Evolutionary conservation across 2,888 invertebrate genomes (phyloP), one percentile per base, ranked within the genome.

Genomic region (Electrophaes corylata): DNA sequence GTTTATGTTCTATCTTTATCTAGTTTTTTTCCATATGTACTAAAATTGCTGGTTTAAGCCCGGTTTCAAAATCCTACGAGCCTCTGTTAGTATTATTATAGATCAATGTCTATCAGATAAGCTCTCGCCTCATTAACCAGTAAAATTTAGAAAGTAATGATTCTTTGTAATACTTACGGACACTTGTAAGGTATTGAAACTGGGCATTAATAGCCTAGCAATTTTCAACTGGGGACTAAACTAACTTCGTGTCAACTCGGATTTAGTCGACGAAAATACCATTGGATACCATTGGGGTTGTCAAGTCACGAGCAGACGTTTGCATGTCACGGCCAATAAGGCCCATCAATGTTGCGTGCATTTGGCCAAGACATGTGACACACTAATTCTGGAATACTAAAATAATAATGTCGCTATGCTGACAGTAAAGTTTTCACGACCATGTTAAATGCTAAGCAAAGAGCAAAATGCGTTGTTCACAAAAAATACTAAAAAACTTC

Each of bases 251-350:
- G 43, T n/a, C 11, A 55, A 52, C 41, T 6, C 6, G 29, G 26
- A 18, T 39, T 48, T 57, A 48, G 70, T 69, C 73, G 80, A 84
- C 85, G 77, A 83, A 88, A 90, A 90, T 88, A 88, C 79, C 82
- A 76, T 79, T 84, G 68, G 74, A 90, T 88, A 88, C 79, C 82
- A 76, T 79, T 84, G 68, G 74, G 81, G 78, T 79, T 81, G 79
- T 69, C 69, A 71, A 76, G 78, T 81, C 80, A 77, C 64, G 66
- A 67, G 66, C 67, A 77, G 74, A 73, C 73, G 70, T 68, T 77
- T 70, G 78, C 75, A 79, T 86, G 91, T 88, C 88, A 87, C 82
- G 85, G 83, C 79, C 87, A 88, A 91, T 90, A 88, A 84, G 84
- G 76, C 73, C 75, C 77, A 79, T 87, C 88, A 88, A 88, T 86